Evolutionary conservation across 2,113 vertebrate species (phyloP).

Genomic region (Sciurus niger): DNA sequence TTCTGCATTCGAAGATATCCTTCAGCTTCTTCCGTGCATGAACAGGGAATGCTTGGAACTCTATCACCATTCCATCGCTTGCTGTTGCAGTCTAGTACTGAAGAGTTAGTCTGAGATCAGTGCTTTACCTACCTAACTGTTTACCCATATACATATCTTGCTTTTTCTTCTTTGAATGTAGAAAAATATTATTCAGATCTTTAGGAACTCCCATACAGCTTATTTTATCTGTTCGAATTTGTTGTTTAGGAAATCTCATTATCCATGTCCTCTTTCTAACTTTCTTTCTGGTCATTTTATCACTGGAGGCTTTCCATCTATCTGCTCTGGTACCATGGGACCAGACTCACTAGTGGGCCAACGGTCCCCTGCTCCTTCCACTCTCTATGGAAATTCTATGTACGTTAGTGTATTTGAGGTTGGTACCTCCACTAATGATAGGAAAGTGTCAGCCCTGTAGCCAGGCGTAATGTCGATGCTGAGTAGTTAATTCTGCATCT

Average conservation of each 20-base stretch:
- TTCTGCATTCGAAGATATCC: constrained; percentile 1
- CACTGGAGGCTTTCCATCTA: neutral
- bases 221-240: neutral
- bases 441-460: neutral
- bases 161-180: constrained; percentile 45
- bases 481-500: neutral
- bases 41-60: neutral
- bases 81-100: neutral
- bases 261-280: neutral
- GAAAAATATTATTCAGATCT: constrained; percentile 14
- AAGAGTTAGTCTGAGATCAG: constrained; percentile 34
- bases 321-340: neutral
- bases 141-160: neutral
- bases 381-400: neutral
- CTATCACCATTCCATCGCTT: neutral
- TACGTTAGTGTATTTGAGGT: neutral
- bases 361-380: neutral
- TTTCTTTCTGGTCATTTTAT: constrained; percentile 12
- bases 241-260: neutral
- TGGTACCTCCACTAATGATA: neutral
- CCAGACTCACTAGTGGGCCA: neutral
- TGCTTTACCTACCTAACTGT: constrained; percentile 4
- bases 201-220: neutral
- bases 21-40: neutral
- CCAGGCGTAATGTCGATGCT: neutral